Evolutionary conservation across 2,888 invertebrate genomes (phyloP).

Genomic region (Meghimatium bilineatum): DNA sequence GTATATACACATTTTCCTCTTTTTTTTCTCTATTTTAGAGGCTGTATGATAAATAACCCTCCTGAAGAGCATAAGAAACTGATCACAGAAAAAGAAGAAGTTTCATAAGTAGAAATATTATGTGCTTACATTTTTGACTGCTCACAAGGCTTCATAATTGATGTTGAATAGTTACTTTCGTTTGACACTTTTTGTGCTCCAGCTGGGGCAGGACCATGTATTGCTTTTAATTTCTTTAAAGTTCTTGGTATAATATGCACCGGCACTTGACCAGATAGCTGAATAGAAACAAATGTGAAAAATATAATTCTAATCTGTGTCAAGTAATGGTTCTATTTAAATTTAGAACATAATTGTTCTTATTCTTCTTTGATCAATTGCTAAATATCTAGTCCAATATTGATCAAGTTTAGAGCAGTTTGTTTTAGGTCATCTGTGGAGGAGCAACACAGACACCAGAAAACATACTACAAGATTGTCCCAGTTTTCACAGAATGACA

Average conservation of each 20-base stretch:
- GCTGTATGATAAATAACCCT: not conserved
- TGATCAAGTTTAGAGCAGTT: too few relatives aligned
- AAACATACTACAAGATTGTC: too few relatives aligned
- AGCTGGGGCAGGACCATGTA: conserved; percentile 20
- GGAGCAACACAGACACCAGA: too few relatives aligned
- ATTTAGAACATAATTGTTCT: too few relatives aligned
- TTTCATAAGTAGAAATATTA: not conserved
- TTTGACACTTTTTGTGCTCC: conserved; percentile 22
- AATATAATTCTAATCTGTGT: not conserved
- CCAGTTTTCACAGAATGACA: too few relatives aligned
- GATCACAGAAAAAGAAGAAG: not conserved
- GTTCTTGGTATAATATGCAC: conserved; percentile 7
- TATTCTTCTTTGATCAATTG: too few relatives aligned
- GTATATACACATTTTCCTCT: too few relatives aligned
- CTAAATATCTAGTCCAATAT: too few relatives aligned
- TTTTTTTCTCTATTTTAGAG: too few relatives aligned
- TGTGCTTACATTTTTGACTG: conserved; percentile 24
- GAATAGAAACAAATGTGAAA: not conserved
- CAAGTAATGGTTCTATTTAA: too few relatives aligned
- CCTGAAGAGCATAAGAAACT: too few relatives aligned
- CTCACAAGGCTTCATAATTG: conserved; percentile 8
- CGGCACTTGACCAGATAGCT: conserved; percentile 23
- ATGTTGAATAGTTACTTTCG: conserved; percentile 5
- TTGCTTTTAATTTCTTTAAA: conserved; percentile 2
- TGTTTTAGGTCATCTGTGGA: too few relatives aligned